Base-by-base conservation (phyloP, 2,888 invertebrate species). In the Orthonevra nobilis region DNA sequence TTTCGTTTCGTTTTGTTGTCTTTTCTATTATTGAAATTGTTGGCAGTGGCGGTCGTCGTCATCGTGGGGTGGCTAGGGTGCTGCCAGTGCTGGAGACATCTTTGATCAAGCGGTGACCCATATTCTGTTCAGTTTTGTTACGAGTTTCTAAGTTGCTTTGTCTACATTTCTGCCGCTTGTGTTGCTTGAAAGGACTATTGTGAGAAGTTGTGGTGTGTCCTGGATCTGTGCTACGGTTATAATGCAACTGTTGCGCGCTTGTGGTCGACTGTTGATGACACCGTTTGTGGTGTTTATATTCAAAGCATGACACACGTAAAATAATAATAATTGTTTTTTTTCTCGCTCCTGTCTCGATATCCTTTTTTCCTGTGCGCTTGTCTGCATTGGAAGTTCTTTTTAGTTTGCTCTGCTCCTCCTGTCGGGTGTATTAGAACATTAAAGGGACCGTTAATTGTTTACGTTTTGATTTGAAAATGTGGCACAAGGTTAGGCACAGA, bases 21-120 rank as follows among this genome's bases (percentile, higher is more conserved):
- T 64, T 77, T 40, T 70, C 60, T 60, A 64, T 66, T 77, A 72
- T 72, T 77, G 64, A 72, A 72, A 60, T 60, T 60, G 64, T 60
- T 34, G 30, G 23, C 23, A 52, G 46, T 17, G 61, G 14, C 7
- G n/a, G 34, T 23, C n/a, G n/a, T n/a, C n/a, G n/a, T 23, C 23
- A 5, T 4, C 4, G 12, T 2, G 23, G 19, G 44, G 23, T 15
- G 46, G 36, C 32, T 10, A 10, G n/a, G 32, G 32, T 7, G 32
- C n/a, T 32, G 32, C 4, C 12, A 32, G n/a, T 20, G 44, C 14
- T 48, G 63, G 58, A 70, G 63, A 70, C 63, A 64, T 70, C 70
- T 77, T 77, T 70, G 70, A 77, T 70, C 58, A 77, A 70, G 40
- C 64, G 26, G 44, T 64, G 52, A 60, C 70, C 70, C 32, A 77